A percentile compares a stretch with the other conserved stretches of the same genome.
Conservation (phyloP, 2,888 invertebrate species). For the Lydus trimaculatus region DNA sequence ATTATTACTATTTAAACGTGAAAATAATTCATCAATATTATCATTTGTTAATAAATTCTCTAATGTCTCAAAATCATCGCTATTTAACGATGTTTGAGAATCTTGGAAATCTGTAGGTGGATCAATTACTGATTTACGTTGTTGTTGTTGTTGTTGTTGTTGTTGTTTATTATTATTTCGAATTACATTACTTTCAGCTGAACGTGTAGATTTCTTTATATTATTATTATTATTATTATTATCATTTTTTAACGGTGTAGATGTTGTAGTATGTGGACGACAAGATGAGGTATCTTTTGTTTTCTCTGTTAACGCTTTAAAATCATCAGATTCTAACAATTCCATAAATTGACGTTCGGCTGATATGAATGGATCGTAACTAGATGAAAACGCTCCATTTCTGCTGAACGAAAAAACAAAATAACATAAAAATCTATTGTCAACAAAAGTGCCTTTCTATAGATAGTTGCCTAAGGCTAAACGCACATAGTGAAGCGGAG, state of each 20-base stretch:
- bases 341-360: slow-evolving; percentile 86
- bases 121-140: slow-evolving; percentile 57
- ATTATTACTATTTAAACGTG: slow-evolving; percentile 36
- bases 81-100: slow-evolving; percentile 34
- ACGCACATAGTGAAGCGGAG: too few relatives aligned
- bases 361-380: slow-evolving; percentile 79
- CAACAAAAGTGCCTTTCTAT: too few relatives aligned
- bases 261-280: slow-evolving; percentile 58
- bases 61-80: slow-evolving; percentile 55
- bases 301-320: slow-evolving; percentile 56
- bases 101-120: slow-evolving; percentile 61
- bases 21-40: slow-evolving; percentile 34
- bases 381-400: slow-evolving; percentile 53
- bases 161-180: background rate
- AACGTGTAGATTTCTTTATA: background rate
- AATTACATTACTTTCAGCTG: background rate
- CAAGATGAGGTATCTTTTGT: slow-evolving; percentile 37
- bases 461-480: too few relatives aligned
- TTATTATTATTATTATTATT: slow-evolving; percentile 11
- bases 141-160: background rate
- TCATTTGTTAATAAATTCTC: slow-evolving; percentile 49
- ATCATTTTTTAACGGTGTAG: slow-evolving; percentile 21
- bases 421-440: too few relatives aligned
- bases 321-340: slow-evolving; percentile 73
- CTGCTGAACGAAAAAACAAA: background rate